These are phyloP conservation scores for Cinclus mexicanus DNA, from an alignment of 2,113 vertebrate species.

Conservation along the genomic window DNA sequence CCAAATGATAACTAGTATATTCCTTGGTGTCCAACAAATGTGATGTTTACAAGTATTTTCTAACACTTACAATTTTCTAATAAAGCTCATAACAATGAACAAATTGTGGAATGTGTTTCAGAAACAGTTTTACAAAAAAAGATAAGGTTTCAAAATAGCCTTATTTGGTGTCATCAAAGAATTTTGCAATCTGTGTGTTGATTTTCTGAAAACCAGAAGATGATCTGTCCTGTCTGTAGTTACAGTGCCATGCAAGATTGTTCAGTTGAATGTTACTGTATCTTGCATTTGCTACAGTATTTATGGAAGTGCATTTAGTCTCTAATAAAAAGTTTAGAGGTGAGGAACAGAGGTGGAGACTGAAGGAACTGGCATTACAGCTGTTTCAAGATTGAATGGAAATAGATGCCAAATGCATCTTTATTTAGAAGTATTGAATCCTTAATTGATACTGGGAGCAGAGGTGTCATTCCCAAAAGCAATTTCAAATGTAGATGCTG, in stretches of 20 bases:
- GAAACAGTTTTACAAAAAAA: not conserved
- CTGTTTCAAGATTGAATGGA: not conserved
- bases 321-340: not conserved
- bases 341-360: not conserved
- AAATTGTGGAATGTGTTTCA: not conserved
- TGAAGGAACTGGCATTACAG: not conserved
- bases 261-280: not conserved
- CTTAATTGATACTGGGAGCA: not conserved
- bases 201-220: not conserved
- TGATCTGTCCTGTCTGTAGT: not conserved
- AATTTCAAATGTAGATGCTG: not conserved
- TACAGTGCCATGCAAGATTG: not conserved
- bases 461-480: constrained; percentile 3
- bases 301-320: not conserved
- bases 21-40: not conserved
- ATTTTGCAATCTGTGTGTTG: not conserved
- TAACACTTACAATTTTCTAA: not conserved
- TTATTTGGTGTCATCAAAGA: not conserved
- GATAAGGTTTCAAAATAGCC: not conserved
- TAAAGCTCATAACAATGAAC: not conserved
- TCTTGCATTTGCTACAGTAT: not conserved
- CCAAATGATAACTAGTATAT: not conserved
- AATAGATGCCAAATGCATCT: not conserved
- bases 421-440: constrained; percentile 1
- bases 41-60: not conserved